Percentiles rank a stretch among this genome's conserved stretches.
These are phyloP conservation scores for Drosophila bocqueti DNA, from an alignment of 1,140 invertebrate species.

Conservation along the genomic window DNA sequence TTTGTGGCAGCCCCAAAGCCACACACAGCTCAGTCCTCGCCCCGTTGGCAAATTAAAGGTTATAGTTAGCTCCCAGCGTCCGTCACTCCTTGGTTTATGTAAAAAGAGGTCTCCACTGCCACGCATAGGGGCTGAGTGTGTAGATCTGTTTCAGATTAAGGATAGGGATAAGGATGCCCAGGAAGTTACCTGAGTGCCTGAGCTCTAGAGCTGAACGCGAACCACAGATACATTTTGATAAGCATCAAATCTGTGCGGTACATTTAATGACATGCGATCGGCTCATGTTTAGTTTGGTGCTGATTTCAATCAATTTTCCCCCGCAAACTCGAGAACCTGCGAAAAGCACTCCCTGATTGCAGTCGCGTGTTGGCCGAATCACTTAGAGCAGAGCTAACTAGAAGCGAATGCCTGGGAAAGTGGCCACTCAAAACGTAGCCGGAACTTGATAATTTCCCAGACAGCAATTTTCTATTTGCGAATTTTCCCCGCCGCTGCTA, in stretches of 20 bases:
- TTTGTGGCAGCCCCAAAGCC: slow-evolving; percentile 21
- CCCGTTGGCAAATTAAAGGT: neutral
- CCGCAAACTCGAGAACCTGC: slow-evolving; percentile 13
- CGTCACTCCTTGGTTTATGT: slow-evolving; percentile 4
- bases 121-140: neutral
- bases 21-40: neutral
- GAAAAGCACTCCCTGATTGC: slow-evolving; percentile 8
- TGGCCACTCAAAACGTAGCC: slow-evolving; percentile 25
- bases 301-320: slow-evolving; percentile 24
- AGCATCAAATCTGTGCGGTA: neutral
- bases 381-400: slow-evolving; percentile 20
- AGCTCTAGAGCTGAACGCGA: neutral
- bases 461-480: slow-evolving; percentile 62
- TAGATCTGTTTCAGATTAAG: neutral
- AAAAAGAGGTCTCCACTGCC: slow-evolving; percentile 1
- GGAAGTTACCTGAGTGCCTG: neutral
- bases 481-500: slow-evolving; percentile 46
- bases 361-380: slow-evolving; percentile 19
- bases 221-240: neutral
- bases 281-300: neutral
- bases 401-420: slow-evolving; percentile 27
- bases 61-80: neutral
- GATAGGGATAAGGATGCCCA: neutral
- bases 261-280: slow-evolving; percentile 36
- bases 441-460: slow-evolving; percentile 68